A percentile compares a stretch with the other conserved stretches of the same genome.
Conservation (phyloP, 2,888 invertebrate genomes). For the Pammene fasciana region DNA sequence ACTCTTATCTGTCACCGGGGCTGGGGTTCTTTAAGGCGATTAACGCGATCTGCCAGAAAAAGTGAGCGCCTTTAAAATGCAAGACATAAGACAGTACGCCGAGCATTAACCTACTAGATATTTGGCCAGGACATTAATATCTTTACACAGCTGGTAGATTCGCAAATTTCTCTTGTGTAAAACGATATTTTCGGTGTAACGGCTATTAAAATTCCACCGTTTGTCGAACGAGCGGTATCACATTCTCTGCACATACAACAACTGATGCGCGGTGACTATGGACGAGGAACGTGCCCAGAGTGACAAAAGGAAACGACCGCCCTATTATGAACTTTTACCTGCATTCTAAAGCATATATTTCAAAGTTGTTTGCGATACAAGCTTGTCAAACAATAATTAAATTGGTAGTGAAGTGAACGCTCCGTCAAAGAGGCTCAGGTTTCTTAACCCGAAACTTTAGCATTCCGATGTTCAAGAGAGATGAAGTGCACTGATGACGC, state of each 20-base stretch:
- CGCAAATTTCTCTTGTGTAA: conserved; percentile 26
- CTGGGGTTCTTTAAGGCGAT: conserved; percentile 53
- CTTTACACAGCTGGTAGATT: conserved; percentile 14
- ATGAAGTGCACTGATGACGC: conserved; percentile 47
- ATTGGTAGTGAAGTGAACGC: conserved; percentile 1
- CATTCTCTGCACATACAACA: conserved; percentile 53
- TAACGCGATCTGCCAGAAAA: conserved; percentile 45
- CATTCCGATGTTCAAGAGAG: conserved; percentile 59
- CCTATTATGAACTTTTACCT: conserved; percentile 63
- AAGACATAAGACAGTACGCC: neutral
- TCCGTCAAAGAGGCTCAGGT: conserved; percentile 40
- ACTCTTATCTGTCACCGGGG: conserved; percentile 65
- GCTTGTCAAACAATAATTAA: conserved; percentile 11
- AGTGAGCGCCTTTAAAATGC: conserved; percentile 4
- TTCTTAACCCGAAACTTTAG: conserved; percentile 38
- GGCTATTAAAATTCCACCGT: conserved; percentile 65
- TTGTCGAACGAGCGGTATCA: conserved; percentile 50
- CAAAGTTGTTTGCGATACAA: conserved; percentile 48
- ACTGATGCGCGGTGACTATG: conserved; percentile 48
- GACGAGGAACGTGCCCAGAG: conserved; percentile 63
- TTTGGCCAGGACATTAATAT: conserved; percentile 2
- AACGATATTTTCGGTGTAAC: conserved; percentile 43
- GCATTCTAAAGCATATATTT: conserved; percentile 58
- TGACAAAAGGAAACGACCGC: conserved; percentile 56
- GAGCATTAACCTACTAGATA: neutral